Evolutionary conservation across 2,113 vertebrate species (phyloP), one percentile per base, ranked within the genome.

Genomic region (Synodontis membranacea): DNA sequence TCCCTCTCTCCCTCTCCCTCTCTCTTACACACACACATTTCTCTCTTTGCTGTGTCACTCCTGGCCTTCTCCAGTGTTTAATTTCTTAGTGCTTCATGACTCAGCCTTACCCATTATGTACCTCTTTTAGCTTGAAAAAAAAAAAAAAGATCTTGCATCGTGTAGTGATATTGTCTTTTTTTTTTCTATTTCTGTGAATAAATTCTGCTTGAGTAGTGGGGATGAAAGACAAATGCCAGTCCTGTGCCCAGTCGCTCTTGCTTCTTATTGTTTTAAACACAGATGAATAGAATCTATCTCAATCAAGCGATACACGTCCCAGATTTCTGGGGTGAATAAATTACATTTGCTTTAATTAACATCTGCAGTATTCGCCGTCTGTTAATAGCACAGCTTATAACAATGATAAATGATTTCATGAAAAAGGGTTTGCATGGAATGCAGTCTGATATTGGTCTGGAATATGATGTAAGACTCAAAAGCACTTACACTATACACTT

Each of bases 11-110:
- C 56, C 79, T 83, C 56, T 62, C 83, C 66, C 66, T 75, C 34
- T 54, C 42, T 82, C 60, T 68, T 37, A 9, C 34, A 44, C 39
- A 28, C 39, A 44, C 37, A 44, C 39, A 12, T 23, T 44, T 9
- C n/a, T 75, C 44, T 75, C 14, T 75, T 48, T 48, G 44, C 72
- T n/a, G 42, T n/a, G 25, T 28, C 44, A 75, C 25, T 76, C 44
- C 28, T 48, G 44, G 42, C 52, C 23, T 8, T 79, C 76, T 42
- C 46, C 34, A 25, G 44, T 80, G 78, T 39, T 86, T 37, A 68
- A 25, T 88, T n/a, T 78, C 42, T 84, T 44, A 31, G 39, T 85
- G 44, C 46, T 56, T 46, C 31, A n/a, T 60, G 48, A 79, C 25
- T 82, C 54, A 74, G 34, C 23, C 39, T 58, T 70, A 19, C 11